phyloP scores from a whole-genome alignment of 2,888 invertebrate genomes.

The Ethmia dodecea region DNA sequence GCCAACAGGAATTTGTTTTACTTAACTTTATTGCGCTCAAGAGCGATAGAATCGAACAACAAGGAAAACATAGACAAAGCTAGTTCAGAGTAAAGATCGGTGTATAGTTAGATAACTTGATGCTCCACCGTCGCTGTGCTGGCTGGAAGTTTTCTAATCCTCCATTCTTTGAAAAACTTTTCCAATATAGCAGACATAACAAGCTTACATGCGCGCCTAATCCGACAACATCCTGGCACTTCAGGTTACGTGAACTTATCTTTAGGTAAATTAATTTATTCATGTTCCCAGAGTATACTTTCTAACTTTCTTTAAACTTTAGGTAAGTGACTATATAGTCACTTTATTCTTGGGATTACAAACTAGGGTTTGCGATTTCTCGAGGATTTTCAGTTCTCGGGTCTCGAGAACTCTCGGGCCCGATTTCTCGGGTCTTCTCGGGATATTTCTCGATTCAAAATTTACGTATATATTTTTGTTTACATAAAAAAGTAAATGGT shows the following conservation, averaged over 20 bases:
- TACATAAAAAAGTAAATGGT: too few relatives aligned
- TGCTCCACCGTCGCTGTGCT: slow-evolving; percentile 35
- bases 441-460: too few relatives aligned
- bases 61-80: neutral
- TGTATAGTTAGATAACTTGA: slow-evolving; percentile 25
- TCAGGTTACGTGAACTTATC: slow-evolving; percentile 31
- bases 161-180: slow-evolving; percentile 58
- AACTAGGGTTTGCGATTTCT: too few relatives aligned
- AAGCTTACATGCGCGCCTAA: slow-evolving; percentile 49
- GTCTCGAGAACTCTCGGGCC: too few relatives aligned
- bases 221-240: slow-evolving; percentile 35
- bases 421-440: too few relatives aligned
- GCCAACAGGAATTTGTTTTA: too few relatives aligned
- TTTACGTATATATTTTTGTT: too few relatives aligned
- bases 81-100: neutral
- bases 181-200: slow-evolving; percentile 60
- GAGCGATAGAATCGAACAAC: neutral
- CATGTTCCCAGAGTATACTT: too few relatives aligned
- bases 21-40: neutral
- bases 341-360: too few relatives aligned
- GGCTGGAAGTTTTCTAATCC: slow-evolving; percentile 58
- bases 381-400: too few relatives aligned
- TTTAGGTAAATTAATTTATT: slow-evolving; percentile 34
- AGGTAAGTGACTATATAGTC: too few relatives aligned
- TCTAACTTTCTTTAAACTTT: too few relatives aligned